phyloP scores from a whole-genome alignment of 2,888 invertebrate genomes.

The Sympetrum striolatum region DNA sequence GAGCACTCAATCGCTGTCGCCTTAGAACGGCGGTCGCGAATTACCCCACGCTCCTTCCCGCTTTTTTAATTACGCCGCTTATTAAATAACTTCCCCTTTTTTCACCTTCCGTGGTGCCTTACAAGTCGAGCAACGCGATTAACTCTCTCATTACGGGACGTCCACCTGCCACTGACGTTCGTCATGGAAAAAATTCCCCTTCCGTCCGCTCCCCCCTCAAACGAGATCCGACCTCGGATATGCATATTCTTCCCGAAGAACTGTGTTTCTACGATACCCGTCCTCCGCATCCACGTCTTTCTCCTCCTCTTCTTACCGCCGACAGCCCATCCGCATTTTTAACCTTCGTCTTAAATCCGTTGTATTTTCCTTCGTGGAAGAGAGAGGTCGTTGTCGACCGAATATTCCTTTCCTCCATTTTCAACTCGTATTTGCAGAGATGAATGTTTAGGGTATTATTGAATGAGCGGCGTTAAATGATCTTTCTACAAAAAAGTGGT shows the following conservation, averaged over 20 bases:
- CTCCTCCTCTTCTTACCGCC: neutral
- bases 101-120: neutral
- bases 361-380: neutral
- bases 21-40: neutral
- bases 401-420: neutral
- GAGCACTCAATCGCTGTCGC: neutral
- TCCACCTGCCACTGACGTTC: conserved; percentile 19
- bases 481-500: no score
- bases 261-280: neutral
- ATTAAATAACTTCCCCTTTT: neutral
- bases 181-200: neutral
- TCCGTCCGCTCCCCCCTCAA: neutral
- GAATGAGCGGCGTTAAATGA: no score
- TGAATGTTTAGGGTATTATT: neutral
- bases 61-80: neutral
- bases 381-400: neutral
- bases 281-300: neutral
- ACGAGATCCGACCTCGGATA: conserved; percentile 17
- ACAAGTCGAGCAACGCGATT: neutral
- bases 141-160: conserved; percentile 6
- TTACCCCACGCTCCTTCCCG: neutral
- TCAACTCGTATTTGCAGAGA: neutral
- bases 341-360: neutral
- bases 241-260: neutral
- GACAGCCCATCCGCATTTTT: no score